A percentile compares a stretch with the other conserved stretches of the same genome.
These are phyloP conservation scores for Amniataba percoides DNA, from an alignment of 2,797 vertebrate genomes.

Conservation along the genomic window DNA sequence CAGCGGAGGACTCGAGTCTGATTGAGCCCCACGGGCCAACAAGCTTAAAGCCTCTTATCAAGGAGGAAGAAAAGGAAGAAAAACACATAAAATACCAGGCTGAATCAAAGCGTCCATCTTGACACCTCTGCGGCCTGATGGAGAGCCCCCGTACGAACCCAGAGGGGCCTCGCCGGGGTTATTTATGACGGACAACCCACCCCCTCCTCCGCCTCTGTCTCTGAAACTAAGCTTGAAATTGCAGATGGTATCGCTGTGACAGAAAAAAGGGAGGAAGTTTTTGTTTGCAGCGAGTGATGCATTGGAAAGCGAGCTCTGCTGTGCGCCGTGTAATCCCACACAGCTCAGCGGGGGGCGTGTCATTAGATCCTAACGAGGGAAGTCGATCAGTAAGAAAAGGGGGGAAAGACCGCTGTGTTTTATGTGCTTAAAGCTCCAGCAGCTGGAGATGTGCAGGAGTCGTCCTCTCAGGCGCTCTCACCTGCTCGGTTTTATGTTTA, in stretches of 20 bases:
- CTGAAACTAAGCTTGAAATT: conserved; percentile 65
- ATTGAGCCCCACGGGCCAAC: not conserved
- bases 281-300: conserved; percentile 41
- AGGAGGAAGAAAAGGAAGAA: not conserved
- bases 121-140: not conserved
- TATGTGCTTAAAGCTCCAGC: conserved; percentile 9
- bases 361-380: conserved; percentile 13
- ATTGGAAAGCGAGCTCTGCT: conserved; percentile 28
- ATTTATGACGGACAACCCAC: conserved; percentile 21
- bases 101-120: not conserved
- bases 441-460: conserved; percentile 15
- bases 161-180: not conserved
- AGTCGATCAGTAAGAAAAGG: not conserved
- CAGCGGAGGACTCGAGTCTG: not conserved
- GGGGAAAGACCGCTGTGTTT: not conserved
- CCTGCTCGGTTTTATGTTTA: not conserved
- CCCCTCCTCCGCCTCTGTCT: not conserved
- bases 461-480: conserved; percentile 1
- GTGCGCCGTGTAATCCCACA: conserved; percentile 56
- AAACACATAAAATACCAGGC: not conserved
- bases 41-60: conserved; percentile 24
- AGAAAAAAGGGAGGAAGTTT: conserved; percentile 37
- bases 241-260: conserved; percentile 62
- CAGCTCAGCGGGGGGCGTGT: conserved; percentile 19
- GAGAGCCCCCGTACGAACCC: conserved; percentile 21